Evolutionary conservation across 2,888 invertebrate species (phyloP).

Genomic region (Eupithecia dodoneata): DNA sequence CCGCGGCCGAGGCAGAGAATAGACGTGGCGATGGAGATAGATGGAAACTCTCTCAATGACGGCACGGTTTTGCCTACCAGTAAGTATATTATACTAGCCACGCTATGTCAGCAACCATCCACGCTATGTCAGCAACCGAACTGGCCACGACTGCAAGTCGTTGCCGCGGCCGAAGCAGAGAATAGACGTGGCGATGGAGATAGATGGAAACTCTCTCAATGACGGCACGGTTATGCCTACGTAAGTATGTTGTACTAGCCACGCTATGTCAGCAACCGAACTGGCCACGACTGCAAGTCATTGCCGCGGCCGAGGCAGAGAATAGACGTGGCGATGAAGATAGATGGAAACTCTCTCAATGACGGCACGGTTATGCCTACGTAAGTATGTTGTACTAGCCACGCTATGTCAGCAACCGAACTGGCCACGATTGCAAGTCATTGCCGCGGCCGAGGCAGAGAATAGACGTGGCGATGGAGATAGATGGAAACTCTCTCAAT

Average conservation of each 20-base stretch:
- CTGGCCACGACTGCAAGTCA: constrained; percentile 91
- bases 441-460: constrained; percentile 58
- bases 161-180: constrained; percentile 58
- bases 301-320: constrained; percentile 58
- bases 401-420: constrained; percentile 80
- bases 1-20: constrained; percentile 47
- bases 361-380: constrained; percentile 49
- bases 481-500: constrained; percentile 54
- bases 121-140: too few relatives aligned
- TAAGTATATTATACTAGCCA: constrained; percentile 35
- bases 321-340: constrained; percentile 49
- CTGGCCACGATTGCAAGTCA: constrained; percentile 91
- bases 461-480: constrained; percentile 49
- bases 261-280: constrained; percentile 90
- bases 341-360: constrained; percentile 54
- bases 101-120: constrained; percentile 73
- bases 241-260: constrained; percentile 43
- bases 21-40: constrained; percentile 50
- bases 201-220: constrained; percentile 54
- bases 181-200: constrained; percentile 49
- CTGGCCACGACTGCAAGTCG: constrained; percentile 89
- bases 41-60: constrained; percentile 56
- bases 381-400: constrained; percentile 44
- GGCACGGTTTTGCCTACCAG: constrained; percentile 49
- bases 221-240: constrained; percentile 49